Evolutionary conservation across 2,888 invertebrate genomes (phyloP).

Genomic region (Bibio marci): DNA sequence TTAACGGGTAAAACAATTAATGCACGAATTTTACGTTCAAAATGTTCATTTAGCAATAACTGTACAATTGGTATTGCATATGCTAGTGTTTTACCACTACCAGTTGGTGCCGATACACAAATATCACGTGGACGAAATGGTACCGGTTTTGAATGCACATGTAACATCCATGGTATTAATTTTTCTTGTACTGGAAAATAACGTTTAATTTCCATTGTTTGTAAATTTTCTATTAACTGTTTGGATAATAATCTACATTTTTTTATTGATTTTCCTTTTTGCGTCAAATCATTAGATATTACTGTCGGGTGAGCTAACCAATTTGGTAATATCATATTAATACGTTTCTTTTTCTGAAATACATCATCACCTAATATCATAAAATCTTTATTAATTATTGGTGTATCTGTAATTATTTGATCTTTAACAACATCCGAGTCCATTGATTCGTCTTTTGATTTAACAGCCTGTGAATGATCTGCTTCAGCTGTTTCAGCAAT

Average conservation of each 20-base stretch:
- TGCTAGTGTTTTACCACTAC: constrained; percentile 91
- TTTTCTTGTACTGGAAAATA: constrained; percentile 75
- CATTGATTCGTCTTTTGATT: constrained; percentile 2
- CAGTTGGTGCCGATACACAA: constrained; percentile 94
- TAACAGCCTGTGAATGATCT: not conserved
- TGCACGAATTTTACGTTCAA: constrained; percentile 55
- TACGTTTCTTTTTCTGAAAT: constrained; percentile 37
- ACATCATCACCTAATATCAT: constrained; percentile 50
- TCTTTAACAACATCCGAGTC: constrained; percentile 6
- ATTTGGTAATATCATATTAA: constrained; percentile 62
- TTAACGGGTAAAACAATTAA: constrained; percentile 85
- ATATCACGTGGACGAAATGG: constrained; percentile 68
- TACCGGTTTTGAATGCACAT: constrained; percentile 38
- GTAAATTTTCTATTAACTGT: constrained; percentile 41
- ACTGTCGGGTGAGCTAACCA: constrained; percentile 73
- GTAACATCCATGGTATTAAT: constrained; percentile 60
- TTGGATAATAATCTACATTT: constrained; percentile 44
- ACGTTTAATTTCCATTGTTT: constrained; percentile 50
- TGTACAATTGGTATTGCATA: constrained; percentile 86
- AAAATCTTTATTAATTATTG: constrained; percentile 33
- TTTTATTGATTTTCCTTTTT: constrained; percentile 35
- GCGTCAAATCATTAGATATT: constrained; percentile 53
- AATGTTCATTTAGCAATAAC: constrained; percentile 36
- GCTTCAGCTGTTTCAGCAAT: not conserved
- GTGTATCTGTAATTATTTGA: constrained; percentile 3